Evolutionary conservation across 2,113 vertebrate species (phyloP).

Genomic region (Hystrix brachyura): DNA sequence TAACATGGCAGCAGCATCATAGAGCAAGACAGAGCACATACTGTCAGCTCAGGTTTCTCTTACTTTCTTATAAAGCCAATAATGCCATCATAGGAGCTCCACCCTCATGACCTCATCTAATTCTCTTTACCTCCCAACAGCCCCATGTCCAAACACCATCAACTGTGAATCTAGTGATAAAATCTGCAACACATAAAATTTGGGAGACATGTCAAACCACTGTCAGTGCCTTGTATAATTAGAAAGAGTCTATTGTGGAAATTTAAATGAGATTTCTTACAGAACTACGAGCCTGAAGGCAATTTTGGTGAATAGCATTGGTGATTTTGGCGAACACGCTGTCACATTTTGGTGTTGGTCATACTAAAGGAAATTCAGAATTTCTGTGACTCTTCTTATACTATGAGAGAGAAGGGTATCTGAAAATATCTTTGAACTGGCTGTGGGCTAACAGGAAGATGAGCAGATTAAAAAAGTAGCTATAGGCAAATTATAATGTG

Average conservation of each 20-base stretch:
- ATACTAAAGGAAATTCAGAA: not conserved
- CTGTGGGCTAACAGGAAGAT: not conserved
- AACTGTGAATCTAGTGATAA: not conserved
- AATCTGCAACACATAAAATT: not conserved
- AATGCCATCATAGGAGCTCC: not conserved
- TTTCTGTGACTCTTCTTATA: not conserved
- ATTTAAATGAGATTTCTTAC: not conserved
- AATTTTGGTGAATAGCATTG: not conserved
- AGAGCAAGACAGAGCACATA: not conserved
- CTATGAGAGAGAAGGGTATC: not conserved
- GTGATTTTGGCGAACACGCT: not conserved
- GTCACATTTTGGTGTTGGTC: not conserved
- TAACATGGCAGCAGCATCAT: not conserved
- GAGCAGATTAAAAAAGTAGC: not conserved
- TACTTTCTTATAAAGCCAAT: not conserved
- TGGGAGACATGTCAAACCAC: not conserved
- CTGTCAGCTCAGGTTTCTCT: not conserved
- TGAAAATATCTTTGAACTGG: not conserved
- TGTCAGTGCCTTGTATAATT: not conserved
- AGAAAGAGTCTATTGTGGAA: not conserved
- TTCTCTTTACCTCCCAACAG: not conserved
- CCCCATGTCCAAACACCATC: not conserved
- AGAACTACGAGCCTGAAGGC: not conserved
- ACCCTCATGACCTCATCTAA: not conserved
- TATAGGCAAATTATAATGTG: not conserved